Conservation (phyloP, 2,113 vertebrate species). For the Centropristis striata region DNA sequence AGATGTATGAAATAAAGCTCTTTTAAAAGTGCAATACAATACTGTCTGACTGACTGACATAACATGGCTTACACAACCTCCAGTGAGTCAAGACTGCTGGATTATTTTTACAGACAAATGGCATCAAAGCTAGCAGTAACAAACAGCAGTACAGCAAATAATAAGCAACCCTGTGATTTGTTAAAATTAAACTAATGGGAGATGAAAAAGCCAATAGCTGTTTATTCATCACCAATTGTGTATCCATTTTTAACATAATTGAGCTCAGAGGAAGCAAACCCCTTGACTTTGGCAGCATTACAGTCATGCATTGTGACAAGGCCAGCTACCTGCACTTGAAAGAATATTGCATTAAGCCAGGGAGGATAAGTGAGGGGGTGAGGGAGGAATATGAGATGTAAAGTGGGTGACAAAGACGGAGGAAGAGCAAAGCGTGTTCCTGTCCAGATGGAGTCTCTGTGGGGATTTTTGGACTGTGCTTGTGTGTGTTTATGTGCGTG, state of each 20-base stretch:
- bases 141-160: background rate
- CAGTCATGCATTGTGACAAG: background rate
- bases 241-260: constrained; percentile 9
- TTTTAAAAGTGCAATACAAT: background rate
- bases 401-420: constrained; percentile 68
- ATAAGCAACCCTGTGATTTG: background rate
- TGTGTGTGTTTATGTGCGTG: constrained; percentile 40
- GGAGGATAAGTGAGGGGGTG: constrained; percentile 15
- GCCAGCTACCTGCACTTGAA: constrained; percentile 20
- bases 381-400: constrained; percentile 35
- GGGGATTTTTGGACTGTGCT: constrained; percentile 62
- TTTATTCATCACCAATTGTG: background rate
- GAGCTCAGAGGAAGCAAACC: constrained; percentile 8
- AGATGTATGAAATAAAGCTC: background rate
- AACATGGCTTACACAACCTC: constrained; percentile 6
- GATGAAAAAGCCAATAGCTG: background rate
- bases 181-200: background rate
- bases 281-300: constrained; percentile 7
- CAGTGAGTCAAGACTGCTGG: background rate
- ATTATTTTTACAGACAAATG: background rate
- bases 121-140: background rate
- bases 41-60: background rate
- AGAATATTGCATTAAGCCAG: constrained; percentile 11
- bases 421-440: constrained; percentile 70
- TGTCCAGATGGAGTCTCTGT: constrained; percentile 80